Percentiles rank a stretch among this genome's conserved stretches.
phyloP scores from a whole-genome alignment of 2,113 vertebrate species.

The Protobothrops mucrosquamatus region DNA sequence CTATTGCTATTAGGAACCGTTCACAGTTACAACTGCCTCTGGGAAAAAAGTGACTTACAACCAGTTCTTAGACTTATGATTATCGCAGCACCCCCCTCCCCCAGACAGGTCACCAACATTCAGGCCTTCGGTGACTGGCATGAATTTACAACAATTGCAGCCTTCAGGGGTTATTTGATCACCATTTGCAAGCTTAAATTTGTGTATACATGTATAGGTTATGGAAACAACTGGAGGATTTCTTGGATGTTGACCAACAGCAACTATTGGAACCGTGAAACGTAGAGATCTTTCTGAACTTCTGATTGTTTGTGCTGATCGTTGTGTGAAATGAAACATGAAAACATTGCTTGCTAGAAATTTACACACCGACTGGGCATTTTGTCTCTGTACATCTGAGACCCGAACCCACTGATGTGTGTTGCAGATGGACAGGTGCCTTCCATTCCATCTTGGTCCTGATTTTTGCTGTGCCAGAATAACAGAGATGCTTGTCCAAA shows the following conservation, averaged over 20 bases:
- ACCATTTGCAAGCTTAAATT: too few species aligned
- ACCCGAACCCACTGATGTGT: neutral
- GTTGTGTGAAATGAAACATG: neutral
- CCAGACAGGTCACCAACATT: too few species aligned
- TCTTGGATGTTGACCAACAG: neutral
- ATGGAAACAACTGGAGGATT: neutral
- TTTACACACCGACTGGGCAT: neutral
- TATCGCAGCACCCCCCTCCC: too few species aligned
- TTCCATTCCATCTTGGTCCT: slow-evolving; percentile 22
- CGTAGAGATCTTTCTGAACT: neutral
- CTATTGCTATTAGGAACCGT: too few species aligned
- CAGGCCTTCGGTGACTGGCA: too few species aligned
- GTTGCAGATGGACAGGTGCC: slow-evolving; percentile 20
- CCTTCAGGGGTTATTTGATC: too few species aligned
- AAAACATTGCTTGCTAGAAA: neutral
- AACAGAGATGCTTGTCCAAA: slow-evolving; percentile 3
- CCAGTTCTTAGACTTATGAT: too few species aligned
- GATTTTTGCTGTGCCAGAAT: neutral
- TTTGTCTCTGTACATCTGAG: slow-evolving; percentile 36
- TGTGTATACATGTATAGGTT: neutral
- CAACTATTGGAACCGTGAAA: neutral
- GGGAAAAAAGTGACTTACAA: too few species aligned
- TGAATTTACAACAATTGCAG: too few species aligned
- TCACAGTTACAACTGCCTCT: too few species aligned
- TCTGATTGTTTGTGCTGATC: neutral